A percentile compares a stretch with the other conserved stretches of the same genome.
These are phyloP conservation scores for Muricea muricata DNA, from an alignment of 92 coral and sea anemone species.

Conservation along the genomic window DNA sequence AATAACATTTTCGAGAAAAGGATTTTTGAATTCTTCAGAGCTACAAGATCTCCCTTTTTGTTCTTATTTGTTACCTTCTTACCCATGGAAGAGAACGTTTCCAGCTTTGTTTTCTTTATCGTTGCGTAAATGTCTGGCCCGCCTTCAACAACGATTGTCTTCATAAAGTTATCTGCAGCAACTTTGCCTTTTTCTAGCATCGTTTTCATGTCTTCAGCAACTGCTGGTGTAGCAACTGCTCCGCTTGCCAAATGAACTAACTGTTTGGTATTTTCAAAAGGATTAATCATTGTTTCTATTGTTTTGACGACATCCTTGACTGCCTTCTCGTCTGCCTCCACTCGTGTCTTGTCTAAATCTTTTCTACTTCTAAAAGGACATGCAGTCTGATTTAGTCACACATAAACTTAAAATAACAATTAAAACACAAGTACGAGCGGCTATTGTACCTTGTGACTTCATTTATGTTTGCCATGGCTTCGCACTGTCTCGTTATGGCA, in stretches of 20 bases:
- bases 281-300: not conserved
- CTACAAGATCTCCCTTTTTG: constrained; percentile 20
- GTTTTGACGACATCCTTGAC: not conserved
- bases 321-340: too few species aligned
- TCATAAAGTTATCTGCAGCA: not conserved
- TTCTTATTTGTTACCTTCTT: not conserved
- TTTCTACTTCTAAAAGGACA: not conserved
- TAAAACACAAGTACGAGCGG: too few species aligned
- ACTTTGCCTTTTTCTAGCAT: not conserved
- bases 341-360: not conserved
- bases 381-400: too few species aligned
- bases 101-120: not conserved
- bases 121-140: not conserved
- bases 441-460: not conserved
- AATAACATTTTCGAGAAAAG: not conserved
- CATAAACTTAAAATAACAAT: too few species aligned
- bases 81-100: not conserved
- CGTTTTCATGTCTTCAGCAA: not conserved
- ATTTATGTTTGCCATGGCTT: not conserved
- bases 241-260: not conserved
- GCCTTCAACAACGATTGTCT: not conserved
- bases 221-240: not conserved
- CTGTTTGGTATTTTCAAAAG: not conserved
- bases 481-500: not conserved
- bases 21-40: constrained; percentile 33